Percentiles rank a stretch among this genome's conserved stretches.
phyloP scores from a whole-genome alignment of 2,888 invertebrate genomes.

The Agrochola circellaris region DNA sequence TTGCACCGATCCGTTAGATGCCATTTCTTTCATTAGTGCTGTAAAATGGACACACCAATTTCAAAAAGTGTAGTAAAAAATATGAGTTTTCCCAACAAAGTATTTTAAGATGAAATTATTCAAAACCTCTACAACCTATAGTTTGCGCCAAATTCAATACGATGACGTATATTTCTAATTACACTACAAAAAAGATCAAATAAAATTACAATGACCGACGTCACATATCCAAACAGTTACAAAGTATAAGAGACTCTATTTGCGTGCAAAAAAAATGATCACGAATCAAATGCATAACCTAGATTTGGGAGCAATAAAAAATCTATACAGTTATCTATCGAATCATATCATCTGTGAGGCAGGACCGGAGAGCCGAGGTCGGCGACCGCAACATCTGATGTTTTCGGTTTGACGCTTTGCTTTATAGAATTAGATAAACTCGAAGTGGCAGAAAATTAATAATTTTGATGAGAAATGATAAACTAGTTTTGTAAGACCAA shows the following conservation, averaged over 20 bases:
- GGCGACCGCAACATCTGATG: conserved; percentile 78
- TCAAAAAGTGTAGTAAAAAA: conserved; percentile 32
- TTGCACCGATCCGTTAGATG: conserved; percentile 56
- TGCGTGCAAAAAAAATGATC: conserved; percentile 71
- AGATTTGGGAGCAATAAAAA: conserved; percentile 84
- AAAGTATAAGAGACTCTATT: conserved; percentile 64
- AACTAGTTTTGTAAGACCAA: conserved; percentile 43
- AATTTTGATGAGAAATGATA: conserved; percentile 41
- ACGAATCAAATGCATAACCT: conserved; percentile 85
- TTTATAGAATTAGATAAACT: conserved; percentile 77
- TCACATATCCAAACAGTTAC: conserved; percentile 70
- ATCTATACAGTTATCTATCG: conserved; percentile 89
- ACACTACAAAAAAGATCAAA: conserved; percentile 48
- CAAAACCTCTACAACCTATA: conserved; percentile 25
- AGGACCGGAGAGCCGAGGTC: conserved; percentile 80
- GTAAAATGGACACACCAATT: conserved; percentile 27
- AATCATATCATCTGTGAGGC: conserved; percentile 85
- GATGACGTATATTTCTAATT: conserved; percentile 62
- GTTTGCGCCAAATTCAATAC: conserved; percentile 51
- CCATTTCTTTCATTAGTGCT: conserved; percentile 42
- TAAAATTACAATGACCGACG: conserved; percentile 58
- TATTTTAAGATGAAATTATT: conserved; percentile 14
- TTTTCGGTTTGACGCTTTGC: conserved; percentile 76
- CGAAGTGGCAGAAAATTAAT: conserved; percentile 70
- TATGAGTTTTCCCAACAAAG: background rate